Base-by-base conservation (phyloP, 2,888 invertebrate species). In the Leptinotarsa juncta region DNA sequence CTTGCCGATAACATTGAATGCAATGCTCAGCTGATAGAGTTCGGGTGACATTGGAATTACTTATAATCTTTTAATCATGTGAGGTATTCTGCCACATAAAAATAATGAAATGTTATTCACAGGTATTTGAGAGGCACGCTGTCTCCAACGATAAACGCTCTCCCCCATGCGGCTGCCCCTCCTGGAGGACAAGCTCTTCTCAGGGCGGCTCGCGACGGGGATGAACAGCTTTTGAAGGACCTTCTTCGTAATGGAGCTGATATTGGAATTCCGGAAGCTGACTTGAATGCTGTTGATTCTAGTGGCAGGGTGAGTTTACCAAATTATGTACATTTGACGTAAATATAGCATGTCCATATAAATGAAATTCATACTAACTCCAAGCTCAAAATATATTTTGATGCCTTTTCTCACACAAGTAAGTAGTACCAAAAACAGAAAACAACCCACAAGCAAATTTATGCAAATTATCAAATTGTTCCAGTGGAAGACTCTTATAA, bases 261-360 rank as follows among this genome's bases (percentile, higher is more conserved):
- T 42, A 84, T 87, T 60, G 88, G 87, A 15, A 84, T 88, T 51
- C 79, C 86, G 2, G 88, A 88, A 70, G 85, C 87, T 67, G 90
- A 90, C 77, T 84, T 91, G 78, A 91, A 91, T 83, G 88, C 90
- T 26, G 86, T 88, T 4, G 91, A 92, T 83, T 86, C 86, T 79
- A 91, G 90, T 82, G 91, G 91, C 82, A 88, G 91, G 88, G 91
- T 91, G 82, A 90, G 90, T 81, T 78, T 4, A 51, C 14, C 48
- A 16, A 20, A 20, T 15, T 15, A 42, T 42, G 10, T 42, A 42
- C 42, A 10, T 42, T 42, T 42, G 42, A 42, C 0, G 3, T 42
- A 42, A 42, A 42, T 42, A 10, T 10, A 42, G 42, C 3, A 10
- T 12, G 10, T 42, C 12, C 42, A 12, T 12, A 42, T 10, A 42